Evolutionary conservation across 1,140 invertebrate genomes (phyloP), one percentile per base, ranked within the genome.

Genomic region (Vanessa tameamea): DNA sequence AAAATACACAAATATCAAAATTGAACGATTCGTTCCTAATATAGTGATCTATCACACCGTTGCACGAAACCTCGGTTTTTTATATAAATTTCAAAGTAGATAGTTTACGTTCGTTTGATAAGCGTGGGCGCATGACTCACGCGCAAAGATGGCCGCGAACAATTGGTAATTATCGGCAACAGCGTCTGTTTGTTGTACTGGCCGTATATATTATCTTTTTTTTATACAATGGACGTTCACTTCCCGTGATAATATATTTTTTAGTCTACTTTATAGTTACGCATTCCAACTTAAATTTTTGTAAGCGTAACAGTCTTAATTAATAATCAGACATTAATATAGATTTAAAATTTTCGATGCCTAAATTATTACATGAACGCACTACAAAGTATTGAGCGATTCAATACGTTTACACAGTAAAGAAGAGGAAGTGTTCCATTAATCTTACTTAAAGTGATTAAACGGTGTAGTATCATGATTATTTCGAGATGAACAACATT

Each of bases 121-220:
- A 73, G 80, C 78, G 78, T 78, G 69, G 76, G 78, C 76, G 80
- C 78, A 77, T 77, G 75, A 78, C 75, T 78, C 78, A 75, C 37
- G 51, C 55, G 55, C 73, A 77, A 82, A 81, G 74, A 82, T 82
- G 80, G 80, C 80, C 53, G 76, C 75, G 72, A 73, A 78, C 80
- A 78, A 76, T 82, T 67, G 76, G 61, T 79, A 79, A 79, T 82
- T 82, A 82, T 72, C 74, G 57, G 63, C 68, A 77, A 63, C 68
- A 57, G 69, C 69, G 69, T 70, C 66, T 73, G 72, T 77, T 72
- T 77, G 75, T 77, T 79, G 75, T 77, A 78, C 77, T 72, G 64
- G 51, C 65, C 47, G 59, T 71, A 47, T 67, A 61, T 71, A 43
- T 43, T 43, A 43, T 73, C 64, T 71, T 51, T 73, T 77, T 78